These are phyloP conservation scores for Odontocerum albicorne DNA, from an alignment of 2,888 invertebrate species.

Conservation along the genomic window DNA sequence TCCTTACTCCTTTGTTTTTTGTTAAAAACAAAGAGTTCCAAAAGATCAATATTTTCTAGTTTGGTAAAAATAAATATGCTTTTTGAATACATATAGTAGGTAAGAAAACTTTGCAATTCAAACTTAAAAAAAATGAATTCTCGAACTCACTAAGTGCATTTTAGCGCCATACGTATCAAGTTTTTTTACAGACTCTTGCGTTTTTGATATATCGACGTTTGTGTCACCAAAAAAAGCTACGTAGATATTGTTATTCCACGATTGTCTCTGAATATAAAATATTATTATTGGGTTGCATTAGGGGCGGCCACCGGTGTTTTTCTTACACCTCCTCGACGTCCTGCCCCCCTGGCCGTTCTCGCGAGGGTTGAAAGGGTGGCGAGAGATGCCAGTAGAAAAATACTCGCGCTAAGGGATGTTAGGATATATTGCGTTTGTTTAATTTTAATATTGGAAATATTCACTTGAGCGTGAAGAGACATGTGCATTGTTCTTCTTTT, in stretches of 20 bases:
- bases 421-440: constrained; percentile 34
- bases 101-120: no score
- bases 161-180: constrained; percentile 9
- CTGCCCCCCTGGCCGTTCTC: constrained; percentile 38
- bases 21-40: no score
- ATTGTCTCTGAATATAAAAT: constrained; percentile 38
- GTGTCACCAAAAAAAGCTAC: constrained; percentile 28
- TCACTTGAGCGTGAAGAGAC: constrained; percentile 14
- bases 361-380: constrained; percentile 47
- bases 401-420: constrained; percentile 16
- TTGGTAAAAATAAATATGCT: no score
- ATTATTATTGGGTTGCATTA: constrained; percentile 38
- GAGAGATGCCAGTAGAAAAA: constrained; percentile 30
- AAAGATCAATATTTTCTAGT: no score
- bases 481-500: not conserved
- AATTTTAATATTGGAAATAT: constrained; percentile 24
- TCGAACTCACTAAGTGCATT: no score
- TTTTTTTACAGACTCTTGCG: constrained; percentile 33
- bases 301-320: constrained; percentile 36
- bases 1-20: no score
- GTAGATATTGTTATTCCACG: constrained; percentile 36
- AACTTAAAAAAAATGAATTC: no score
- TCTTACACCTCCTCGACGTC: constrained; percentile 33
- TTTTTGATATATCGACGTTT: constrained; percentile 34
- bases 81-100: no score